Percentiles rank a stretch among this genome's conserved stretches.
phyloP scores from a whole-genome alignment of 2,113 vertebrate species.

The Fulica atra region DNA sequence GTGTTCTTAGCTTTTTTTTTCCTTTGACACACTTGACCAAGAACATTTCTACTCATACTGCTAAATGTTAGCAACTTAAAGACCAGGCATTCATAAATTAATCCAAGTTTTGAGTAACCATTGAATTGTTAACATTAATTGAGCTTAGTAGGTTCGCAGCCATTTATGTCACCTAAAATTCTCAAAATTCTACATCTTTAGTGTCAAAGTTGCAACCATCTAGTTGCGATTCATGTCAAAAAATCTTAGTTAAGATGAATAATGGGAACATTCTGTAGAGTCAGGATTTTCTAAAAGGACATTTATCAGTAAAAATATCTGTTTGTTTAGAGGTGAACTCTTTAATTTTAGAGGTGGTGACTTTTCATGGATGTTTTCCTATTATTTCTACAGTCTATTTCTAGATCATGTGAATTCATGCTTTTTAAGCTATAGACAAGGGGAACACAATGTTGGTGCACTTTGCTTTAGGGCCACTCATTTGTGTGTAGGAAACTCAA shows the following conservation, averaged over 20 bases:
- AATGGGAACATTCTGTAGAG: neutral
- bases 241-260: neutral
- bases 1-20: neutral
- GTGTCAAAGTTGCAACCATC: neutral
- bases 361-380: neutral
- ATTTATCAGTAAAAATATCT: neutral
- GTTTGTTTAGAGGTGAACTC: neutral
- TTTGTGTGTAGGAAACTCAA: neutral
- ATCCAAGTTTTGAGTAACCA: neutral
- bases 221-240: neutral
- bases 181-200: neutral
- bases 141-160: neutral
- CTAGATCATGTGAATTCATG: neutral
- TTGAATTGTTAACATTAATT: neutral
- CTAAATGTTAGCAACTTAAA: neutral
- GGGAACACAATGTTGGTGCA: neutral
- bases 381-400: neutral
- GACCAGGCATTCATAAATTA: neutral
- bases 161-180: neutral
- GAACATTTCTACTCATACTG: neutral
- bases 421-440: neutral
- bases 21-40: neutral
- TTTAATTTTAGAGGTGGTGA: neutral
- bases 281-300: neutral
- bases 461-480: neutral